These are phyloP conservation scores for Meloidogyne chitwoodi DNA, from an alignment of 1,140 invertebrate genomes.

Conservation along the genomic window DNA sequence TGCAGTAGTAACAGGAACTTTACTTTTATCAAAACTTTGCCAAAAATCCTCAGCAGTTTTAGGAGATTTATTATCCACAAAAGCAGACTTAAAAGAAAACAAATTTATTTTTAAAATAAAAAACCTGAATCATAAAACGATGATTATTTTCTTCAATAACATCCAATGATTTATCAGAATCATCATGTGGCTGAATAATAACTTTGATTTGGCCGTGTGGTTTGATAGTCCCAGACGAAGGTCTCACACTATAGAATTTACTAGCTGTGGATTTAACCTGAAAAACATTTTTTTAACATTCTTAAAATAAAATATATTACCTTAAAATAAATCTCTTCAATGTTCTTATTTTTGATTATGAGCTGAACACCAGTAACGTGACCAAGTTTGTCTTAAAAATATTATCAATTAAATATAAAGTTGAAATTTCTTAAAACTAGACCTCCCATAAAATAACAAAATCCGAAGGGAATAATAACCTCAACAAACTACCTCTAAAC, in stretches of 20 bases:
- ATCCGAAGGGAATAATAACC: neutral
- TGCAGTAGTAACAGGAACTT: neutral
- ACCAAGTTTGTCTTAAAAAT: conserved; percentile 1
- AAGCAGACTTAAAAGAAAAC: neutral
- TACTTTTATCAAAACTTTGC: neutral
- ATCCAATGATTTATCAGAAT: neutral
- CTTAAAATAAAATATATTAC: neutral
- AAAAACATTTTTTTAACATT: neutral
- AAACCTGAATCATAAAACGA: conserved; percentile 5
- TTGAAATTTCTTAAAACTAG: too few species aligned
- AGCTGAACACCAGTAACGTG: conserved; percentile 1
- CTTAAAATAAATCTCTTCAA: conserved; percentile 1
- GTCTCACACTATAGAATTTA: conserved; percentile 1
- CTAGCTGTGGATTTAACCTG: neutral
- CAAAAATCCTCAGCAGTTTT: conserved; percentile 7
- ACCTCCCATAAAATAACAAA: too few species aligned
- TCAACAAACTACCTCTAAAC: neutral
- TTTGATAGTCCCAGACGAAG: neutral
- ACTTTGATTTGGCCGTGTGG: neutral
- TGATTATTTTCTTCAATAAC: neutral
- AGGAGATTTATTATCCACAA: neutral
- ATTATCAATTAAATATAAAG: too few species aligned
- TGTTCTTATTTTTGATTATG: neutral
- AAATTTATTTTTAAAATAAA: neutral
- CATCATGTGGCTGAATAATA: neutral